A percentile compares a stretch with the other conserved stretches of the same genome.
phyloP scores from a whole-genome alignment of 2,113 vertebrate genomes.

The Salvelinus sp. region DNA sequence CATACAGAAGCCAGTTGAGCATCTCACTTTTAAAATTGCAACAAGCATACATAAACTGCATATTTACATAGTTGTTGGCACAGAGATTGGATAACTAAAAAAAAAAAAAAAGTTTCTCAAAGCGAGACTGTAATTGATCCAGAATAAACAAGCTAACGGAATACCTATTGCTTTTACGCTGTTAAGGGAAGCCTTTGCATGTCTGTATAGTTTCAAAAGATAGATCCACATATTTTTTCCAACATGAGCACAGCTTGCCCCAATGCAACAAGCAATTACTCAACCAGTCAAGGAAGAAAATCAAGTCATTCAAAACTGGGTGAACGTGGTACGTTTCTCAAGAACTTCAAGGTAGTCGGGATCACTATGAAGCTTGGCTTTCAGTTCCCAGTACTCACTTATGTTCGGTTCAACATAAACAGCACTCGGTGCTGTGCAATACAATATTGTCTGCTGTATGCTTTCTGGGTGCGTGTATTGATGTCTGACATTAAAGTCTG shows the following conservation, averaged over 20 bases:
- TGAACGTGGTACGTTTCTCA: constrained; percentile 97
- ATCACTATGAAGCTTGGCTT: constrained; percentile 96
- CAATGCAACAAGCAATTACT: constrained; percentile 5
- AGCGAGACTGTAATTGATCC: background rate
- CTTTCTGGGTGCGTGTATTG: constrained; percentile 87
- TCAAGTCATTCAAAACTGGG: constrained; percentile 85
- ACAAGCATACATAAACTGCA: constrained; percentile 35
- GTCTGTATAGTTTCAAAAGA: background rate
- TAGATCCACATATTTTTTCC: background rate
- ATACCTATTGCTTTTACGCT: background rate
- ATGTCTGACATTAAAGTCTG: constrained; percentile 87
- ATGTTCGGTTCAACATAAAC: constrained; percentile 92
- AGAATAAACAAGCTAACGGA: background rate
- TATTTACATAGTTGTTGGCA: constrained; percentile 10
- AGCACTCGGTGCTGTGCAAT: constrained; percentile 87
- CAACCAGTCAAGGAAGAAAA: background rate
- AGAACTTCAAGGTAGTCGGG: constrained; percentile 99
- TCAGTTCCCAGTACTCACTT: constrained; percentile 95
- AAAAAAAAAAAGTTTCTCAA: background rate
- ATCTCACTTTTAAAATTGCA: constrained; percentile 18
- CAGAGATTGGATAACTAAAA: background rate
- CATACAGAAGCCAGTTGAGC: constrained; percentile 4
- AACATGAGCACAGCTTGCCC: background rate
- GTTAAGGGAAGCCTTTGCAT: background rate
- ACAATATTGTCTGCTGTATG: constrained; percentile 89